A percentile compares a stretch with the other conserved stretches of the same genome.
These are phyloP conservation scores for Aegotheles bennettii DNA, from an alignment of 2,113 vertebrate species.

Conservation along the genomic window DNA sequence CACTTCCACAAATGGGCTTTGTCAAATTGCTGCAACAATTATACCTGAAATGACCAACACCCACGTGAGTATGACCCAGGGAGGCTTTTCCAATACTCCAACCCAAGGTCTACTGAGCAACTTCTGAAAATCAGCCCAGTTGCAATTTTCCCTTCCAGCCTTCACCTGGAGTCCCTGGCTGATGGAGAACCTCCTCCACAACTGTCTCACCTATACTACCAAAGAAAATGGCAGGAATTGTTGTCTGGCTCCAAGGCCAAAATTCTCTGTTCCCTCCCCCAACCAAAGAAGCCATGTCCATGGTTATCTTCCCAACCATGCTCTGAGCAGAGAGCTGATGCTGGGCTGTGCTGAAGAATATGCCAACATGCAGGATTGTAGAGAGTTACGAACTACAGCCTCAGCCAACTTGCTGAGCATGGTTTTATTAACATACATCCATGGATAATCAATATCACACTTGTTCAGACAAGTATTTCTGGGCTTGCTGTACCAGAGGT, in stretches of 20 bases:
- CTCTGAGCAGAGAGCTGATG: background rate
- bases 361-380: fast-evolving
- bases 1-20: background rate
- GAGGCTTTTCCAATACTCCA: background rate
- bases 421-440: background rate
- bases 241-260: background rate
- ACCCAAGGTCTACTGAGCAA: background rate
- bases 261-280: background rate
- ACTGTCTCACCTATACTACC: background rate
- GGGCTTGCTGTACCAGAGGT: fast-evolving
- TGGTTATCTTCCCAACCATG: background rate
- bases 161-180: background rate
- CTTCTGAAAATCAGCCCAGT: background rate
- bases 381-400: background rate
- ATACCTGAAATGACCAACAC: fast-evolving
- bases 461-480: background rate
- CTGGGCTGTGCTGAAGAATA: background rate
- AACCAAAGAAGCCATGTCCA: no score
- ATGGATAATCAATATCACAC: fast-evolving
- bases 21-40: background rate
- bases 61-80: no score
- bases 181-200: background rate
- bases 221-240: background rate
- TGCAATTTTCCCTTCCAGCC: background rate
- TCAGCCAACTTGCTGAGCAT: background rate